A percentile compares a stretch with the other conserved stretches of the same genome.
These are phyloP conservation scores for Sardinella longiceps DNA, from an alignment of 2,797 vertebrate genomes.

Conservation along the genomic window DNA sequence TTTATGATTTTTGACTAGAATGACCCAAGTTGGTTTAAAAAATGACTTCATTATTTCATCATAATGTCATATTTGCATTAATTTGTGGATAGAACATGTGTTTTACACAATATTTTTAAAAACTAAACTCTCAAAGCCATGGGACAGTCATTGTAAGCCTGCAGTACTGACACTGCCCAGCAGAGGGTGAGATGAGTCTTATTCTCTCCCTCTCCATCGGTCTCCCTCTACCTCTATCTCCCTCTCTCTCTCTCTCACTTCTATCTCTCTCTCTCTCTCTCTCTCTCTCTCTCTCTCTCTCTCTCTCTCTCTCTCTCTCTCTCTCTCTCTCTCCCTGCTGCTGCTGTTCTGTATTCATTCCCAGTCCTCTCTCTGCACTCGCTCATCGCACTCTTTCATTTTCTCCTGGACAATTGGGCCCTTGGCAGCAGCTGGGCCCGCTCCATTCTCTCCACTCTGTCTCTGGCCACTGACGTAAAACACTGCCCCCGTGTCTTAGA, in stretches of 20 bases:
- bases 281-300: background rate
- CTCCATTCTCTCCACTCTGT: slow-evolving; percentile 4
- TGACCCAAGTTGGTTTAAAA: background rate
- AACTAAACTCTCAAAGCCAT: too few species aligned
- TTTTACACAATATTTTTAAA: too few species aligned
- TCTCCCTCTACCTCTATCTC: background rate
- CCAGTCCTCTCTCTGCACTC: background rate
- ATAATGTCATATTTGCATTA: too few species aligned
- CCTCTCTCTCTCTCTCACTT: too few species aligned
- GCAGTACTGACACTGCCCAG: slow-evolving; percentile 19
- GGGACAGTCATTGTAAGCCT: background rate
- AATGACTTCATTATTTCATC: too few species aligned
- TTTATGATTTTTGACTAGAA: too few species aligned
- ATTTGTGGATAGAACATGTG: too few species aligned
- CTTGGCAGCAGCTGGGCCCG: background rate
- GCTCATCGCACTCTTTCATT: background rate
- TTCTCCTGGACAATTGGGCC: background rate
- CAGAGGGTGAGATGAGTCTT: slow-evolving; percentile 24
- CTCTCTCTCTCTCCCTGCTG: too few species aligned
- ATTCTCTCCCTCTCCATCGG: too few species aligned
- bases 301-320: too few species aligned
- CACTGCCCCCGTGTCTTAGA: background rate
- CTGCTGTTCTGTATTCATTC: background rate
- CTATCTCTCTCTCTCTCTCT: background rate
- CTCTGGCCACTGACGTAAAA: background rate